Percentiles rank a stretch among this genome's conserved stretches.
Conservation (phyloP, 2,113 vertebrate genomes). For the Lathamus discolor region DNA sequence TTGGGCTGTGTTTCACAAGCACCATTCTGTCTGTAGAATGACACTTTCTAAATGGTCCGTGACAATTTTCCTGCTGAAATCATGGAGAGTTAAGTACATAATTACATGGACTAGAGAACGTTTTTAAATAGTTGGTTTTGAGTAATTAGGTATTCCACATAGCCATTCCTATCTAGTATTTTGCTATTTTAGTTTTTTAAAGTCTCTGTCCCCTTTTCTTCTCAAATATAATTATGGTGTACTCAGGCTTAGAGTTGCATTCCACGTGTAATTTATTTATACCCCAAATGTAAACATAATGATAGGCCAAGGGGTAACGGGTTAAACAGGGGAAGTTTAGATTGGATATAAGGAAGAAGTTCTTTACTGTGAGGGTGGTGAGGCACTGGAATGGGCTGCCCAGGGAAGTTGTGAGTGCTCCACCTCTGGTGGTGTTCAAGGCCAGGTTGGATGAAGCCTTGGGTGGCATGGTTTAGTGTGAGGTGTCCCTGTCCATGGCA, state of each 20-base stretch:
- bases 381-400: too few species aligned
- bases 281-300: neutral
- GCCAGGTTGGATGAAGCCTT: too few species aligned
- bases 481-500: too few species aligned
- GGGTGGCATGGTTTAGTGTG: too few species aligned
- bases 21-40: neutral
- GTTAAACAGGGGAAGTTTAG: too few species aligned
- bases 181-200: neutral
- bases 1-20: neutral
- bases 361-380: too few species aligned
- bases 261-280: neutral
- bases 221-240: neutral
- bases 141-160: neutral
- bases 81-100: neutral
- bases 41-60: neutral
- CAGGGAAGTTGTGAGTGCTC: too few species aligned
- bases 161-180: neutral
- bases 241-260: neutral
- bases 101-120: neutral
- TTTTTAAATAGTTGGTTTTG: neutral
- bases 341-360: too few species aligned
- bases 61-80: neutral
- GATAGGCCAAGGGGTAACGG: too few species aligned
- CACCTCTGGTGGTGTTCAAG: too few species aligned
- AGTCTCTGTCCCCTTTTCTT: neutral